Evolutionary conservation across 2,888 invertebrate genomes (phyloP).

Genomic region (Orthosia incerta): DNA sequence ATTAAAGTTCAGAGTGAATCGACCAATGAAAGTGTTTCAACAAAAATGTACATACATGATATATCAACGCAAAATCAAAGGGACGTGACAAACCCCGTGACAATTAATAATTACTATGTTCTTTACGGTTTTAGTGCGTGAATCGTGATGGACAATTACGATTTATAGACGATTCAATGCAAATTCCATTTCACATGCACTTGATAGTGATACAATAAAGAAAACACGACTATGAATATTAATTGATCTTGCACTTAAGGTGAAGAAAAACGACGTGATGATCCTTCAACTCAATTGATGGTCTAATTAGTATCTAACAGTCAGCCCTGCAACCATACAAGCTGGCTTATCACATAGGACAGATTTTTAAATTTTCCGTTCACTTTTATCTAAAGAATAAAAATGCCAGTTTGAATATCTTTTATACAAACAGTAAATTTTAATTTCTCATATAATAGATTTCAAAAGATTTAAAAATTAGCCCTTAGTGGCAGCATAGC

Average conservation of each 20-base stretch:
- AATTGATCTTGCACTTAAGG: not conserved
- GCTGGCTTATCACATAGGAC: too few species aligned
- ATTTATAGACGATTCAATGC: slow-evolving; percentile 20
- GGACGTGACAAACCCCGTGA: not conserved
- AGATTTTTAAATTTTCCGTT: too few species aligned
- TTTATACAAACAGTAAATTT: too few species aligned
- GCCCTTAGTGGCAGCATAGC: too few species aligned
- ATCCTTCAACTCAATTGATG: not conserved
- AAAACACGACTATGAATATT: slow-evolving; percentile 16
- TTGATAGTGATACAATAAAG: not conserved
- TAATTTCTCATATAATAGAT: too few species aligned
- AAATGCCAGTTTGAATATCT: too few species aligned
- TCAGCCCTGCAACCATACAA: not conserved
- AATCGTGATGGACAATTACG: not conserved
- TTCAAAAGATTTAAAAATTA: too few species aligned
- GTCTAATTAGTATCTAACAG: not conserved
- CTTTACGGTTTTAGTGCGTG: not conserved
- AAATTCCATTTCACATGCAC: slow-evolving; percentile 23
- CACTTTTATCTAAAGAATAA: too few species aligned
- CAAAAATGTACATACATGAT: not conserved
- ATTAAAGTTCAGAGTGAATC: not conserved
- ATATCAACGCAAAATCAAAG: not conserved
- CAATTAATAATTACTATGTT: not conserved
- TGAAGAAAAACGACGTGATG: not conserved
- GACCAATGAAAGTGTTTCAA: not conserved